Conservation (phyloP, 2,113 vertebrate species). For the Periophthalmus modestus region DNA sequence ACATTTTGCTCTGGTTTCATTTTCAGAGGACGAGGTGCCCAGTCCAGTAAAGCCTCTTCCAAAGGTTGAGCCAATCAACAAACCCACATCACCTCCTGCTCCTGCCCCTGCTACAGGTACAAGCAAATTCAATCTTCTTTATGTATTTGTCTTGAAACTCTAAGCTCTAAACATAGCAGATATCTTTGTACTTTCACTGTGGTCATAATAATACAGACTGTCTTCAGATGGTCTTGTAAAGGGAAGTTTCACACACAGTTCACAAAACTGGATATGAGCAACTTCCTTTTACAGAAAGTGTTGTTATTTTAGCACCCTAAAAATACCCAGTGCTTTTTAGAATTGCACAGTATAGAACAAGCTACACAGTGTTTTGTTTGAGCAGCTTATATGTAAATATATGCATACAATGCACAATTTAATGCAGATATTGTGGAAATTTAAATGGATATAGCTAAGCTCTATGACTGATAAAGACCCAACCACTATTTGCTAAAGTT, state of each 20-base stretch:
- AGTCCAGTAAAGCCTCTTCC: conserved; percentile 44
- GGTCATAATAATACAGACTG: conserved; percentile 15
- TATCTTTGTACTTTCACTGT: not conserved
- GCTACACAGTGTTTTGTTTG: too few species aligned
- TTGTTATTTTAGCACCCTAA: not conserved
- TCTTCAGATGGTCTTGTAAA: conserved; percentile 20
- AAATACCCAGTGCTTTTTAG: not conserved
- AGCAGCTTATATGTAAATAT: not conserved
- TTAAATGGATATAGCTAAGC: too few species aligned
- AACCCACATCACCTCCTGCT: conserved; percentile 28
- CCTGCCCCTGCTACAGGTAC: conserved; percentile 57
- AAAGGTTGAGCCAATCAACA: conserved; percentile 46
- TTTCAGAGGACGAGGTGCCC: conserved; percentile 63
- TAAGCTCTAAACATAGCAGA: not conserved
- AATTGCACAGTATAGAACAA: not conserved
- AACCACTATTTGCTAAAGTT: too few species aligned
- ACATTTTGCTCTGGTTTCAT: conserved; percentile 7
- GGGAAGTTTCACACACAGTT: conserved; percentile 53
- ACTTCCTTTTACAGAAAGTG: conserved; percentile 52
- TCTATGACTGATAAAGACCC: too few species aligned
- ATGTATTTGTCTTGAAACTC: not conserved
- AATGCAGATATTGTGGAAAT: too few species aligned
- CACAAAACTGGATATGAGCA: conserved; percentile 47
- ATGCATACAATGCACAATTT: not conserved
- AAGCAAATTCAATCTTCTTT: not conserved